Conservation (phyloP, 2,113 vertebrate species). For the Stigmatopora nigra region DNA sequence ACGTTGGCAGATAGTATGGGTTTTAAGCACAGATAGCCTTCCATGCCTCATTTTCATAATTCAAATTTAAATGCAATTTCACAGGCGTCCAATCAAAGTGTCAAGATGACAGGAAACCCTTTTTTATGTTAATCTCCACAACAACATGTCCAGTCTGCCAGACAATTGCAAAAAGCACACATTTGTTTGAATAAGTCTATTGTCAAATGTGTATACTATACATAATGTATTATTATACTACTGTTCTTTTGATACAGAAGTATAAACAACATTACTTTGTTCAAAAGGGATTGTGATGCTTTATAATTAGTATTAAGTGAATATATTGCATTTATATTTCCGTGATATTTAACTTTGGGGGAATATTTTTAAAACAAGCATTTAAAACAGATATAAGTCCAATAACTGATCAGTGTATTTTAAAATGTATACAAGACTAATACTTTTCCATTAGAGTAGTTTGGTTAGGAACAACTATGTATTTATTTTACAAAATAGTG, state of each 20-base stretch:
- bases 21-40: constrained; percentile 35
- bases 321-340: no score
- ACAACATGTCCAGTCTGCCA: constrained; percentile 33
- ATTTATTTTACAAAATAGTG: no score
- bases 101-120: constrained; percentile 39
- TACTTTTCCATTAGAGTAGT: no score
- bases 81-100: constrained; percentile 40
- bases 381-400: no score
- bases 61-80: constrained; percentile 52
- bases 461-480: no score
- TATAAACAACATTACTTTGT: background rate
- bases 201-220: constrained; percentile 11
- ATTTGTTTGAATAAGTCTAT: constrained; percentile 22
- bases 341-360: no score
- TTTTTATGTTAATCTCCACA: constrained; percentile 56
- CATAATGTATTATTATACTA: background rate
- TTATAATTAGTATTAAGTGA: background rate
- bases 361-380: no score
- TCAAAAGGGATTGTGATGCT: background rate
- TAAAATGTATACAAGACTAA: no score
- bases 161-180: constrained; percentile 44
- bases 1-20: background rate
- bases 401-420: no score
- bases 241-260: background rate
- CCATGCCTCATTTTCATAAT: constrained; percentile 53